phyloP scores from a whole-genome alignment of 2,113 vertebrate species.

The Heterotilapia buettikoferi region DNA sequence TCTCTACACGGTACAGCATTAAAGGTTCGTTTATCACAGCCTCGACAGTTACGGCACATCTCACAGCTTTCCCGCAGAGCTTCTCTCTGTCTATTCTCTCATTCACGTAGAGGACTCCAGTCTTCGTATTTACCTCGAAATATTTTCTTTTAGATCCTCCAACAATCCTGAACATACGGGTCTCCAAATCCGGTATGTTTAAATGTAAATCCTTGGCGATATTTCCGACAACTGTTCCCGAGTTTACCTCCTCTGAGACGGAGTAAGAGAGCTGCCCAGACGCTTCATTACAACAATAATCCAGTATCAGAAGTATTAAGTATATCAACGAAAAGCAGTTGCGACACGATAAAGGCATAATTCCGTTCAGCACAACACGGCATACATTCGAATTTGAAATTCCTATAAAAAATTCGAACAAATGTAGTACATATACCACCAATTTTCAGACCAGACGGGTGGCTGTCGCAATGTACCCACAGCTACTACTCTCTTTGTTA shows the following conservation, averaged over 20 bases:
- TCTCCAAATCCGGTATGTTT: conserved; percentile 56
- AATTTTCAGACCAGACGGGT: neutral
- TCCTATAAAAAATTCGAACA: neutral
- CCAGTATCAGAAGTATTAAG: conserved; percentile 10
- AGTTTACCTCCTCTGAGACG: conserved; percentile 66
- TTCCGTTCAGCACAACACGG: neutral
- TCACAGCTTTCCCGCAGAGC: conserved; percentile 22
- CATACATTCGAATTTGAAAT: accelerated
- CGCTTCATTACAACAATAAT: neutral
- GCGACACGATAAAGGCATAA: neutral
- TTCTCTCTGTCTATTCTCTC: conserved; percentile 61
- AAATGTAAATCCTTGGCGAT: conserved; percentile 68
- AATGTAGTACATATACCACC: neutral
- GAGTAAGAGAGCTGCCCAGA: conserved; percentile 62
- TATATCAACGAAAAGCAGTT: neutral
- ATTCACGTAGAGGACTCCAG: conserved; percentile 60
- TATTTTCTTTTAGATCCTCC: conserved; percentile 56
- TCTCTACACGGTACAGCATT: conserved; percentile 39
- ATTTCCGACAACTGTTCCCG: conserved; percentile 70
- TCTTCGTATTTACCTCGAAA: conserved; percentile 69
- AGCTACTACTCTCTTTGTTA: neutral
- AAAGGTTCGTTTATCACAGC: conserved; percentile 60
- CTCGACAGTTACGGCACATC: conserved; percentile 51
- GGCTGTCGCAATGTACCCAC: neutral
- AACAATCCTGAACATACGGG: conserved; percentile 64